A percentile compares a stretch with the other conserved stretches of the same genome.
Conservation (phyloP, 1,140 invertebrate genomes). For the Aphelenchoides fujianensis region DNA sequence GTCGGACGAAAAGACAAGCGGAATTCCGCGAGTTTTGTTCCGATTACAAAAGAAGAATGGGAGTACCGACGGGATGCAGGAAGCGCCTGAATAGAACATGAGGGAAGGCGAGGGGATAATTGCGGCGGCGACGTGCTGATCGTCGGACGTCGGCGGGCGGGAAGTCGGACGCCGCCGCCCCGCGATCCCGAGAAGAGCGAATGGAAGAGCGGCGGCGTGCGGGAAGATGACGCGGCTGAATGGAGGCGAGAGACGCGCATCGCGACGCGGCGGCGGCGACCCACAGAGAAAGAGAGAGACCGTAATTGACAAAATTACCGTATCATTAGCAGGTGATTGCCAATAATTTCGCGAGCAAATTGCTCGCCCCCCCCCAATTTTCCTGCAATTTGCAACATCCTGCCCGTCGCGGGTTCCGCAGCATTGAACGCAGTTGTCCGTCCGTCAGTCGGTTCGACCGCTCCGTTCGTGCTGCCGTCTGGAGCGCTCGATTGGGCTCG, state of each 20-base stretch:
- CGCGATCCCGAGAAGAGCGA: not conserved
- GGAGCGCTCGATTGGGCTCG: too few relatives aligned
- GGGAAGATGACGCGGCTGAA: not conserved
- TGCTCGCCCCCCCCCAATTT: not conserved
- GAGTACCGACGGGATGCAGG: not conserved
- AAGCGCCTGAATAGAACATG: not conserved
- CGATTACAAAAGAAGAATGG: not conserved
- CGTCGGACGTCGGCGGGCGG: not conserved
- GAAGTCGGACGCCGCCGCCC: not conserved
- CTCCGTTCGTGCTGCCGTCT: not conserved
- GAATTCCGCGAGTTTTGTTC: not conserved
- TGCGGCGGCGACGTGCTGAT: not conserved
- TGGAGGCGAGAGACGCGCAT: conserved; percentile 2
- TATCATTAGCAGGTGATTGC: conserved; percentile 47
- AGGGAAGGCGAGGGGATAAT: conserved; percentile 5
- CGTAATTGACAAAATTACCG: conserved; percentile 45
- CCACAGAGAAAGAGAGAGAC: too few relatives aligned
- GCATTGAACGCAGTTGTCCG: not conserved
- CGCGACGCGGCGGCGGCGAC: not conserved
- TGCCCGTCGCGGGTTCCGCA: not conserved
- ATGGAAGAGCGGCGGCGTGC: too few relatives aligned
- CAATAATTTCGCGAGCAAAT: conserved; percentile 27
- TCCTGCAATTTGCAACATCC: conserved; percentile 1
- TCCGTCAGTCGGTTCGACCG: not conserved
- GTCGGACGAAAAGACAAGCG: too few relatives aligned